These are phyloP conservation scores for Zelleria hepariella DNA, from an alignment of 2,888 invertebrate species.

Conservation along the genomic window DNA sequence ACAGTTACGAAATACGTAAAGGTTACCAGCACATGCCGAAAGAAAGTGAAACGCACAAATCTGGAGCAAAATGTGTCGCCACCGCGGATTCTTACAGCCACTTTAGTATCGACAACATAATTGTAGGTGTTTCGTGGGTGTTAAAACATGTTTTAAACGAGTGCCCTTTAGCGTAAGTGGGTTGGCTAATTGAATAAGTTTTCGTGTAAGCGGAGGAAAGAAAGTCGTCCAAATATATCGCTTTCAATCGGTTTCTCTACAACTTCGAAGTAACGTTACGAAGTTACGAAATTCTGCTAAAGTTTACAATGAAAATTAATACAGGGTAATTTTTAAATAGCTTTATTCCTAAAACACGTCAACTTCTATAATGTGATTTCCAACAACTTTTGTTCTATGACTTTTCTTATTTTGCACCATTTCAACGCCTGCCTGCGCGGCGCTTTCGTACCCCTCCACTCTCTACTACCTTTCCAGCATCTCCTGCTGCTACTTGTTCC, in stretches of 20 bases:
- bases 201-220: background rate
- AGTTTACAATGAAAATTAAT: no score
- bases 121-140: background rate
- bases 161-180: background rate
- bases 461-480: no score
- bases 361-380: no score
- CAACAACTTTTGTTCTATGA: no score
- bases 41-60: constrained; percentile 1
- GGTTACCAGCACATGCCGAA: background rate
- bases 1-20: background rate
- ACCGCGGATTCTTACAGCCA: background rate
- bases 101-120: background rate
- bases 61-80: constrained; percentile 2
- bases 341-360: no score
- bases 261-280: no score
- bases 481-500: no score
- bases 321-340: no score
- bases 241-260: background rate
- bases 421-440: no score
- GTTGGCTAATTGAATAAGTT: background rate
- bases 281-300: no score
- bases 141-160: background rate
- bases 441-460: no score
- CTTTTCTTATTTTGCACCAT: no score
- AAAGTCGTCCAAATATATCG: background rate